A percentile compares a stretch with the other conserved stretches of the same genome.
These are phyloP conservation scores for Aporrectodea caliginosa DNA, from an alignment of 1,140 invertebrate species.

Conservation along the genomic window DNA sequence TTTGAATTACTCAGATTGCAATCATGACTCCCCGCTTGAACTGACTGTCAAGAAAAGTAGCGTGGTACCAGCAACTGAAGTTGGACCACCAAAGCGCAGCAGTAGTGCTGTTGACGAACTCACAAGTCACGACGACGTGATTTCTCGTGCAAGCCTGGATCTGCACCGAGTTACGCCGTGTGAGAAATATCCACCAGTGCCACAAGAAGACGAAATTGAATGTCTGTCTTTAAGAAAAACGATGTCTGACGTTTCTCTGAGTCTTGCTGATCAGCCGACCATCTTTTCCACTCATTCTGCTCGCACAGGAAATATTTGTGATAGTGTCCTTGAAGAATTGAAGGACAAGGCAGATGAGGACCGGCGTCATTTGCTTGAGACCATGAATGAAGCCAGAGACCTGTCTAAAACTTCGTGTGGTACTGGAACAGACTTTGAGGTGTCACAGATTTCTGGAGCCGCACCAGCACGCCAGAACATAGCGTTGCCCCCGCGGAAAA, in stretches of 20 bases:
- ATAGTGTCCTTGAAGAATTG: not conserved
- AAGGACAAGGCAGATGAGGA: not conserved
- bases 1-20: not conserved
- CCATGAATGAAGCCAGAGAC: not conserved
- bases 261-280: not conserved
- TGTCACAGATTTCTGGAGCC: not conserved
- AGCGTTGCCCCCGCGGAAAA: slow-evolving; percentile 13
- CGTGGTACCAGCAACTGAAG: not conserved
- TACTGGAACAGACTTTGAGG: not conserved
- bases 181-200: not conserved
- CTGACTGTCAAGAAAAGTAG: not conserved
- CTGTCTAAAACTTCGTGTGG: not conserved
- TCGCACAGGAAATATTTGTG: not conserved
- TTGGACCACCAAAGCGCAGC: not conserved
- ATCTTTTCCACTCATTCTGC: too few relatives aligned
- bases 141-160: not conserved
- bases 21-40: not conserved
- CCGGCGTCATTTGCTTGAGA: not conserved
- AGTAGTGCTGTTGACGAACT: not conserved
- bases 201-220: not conserved
- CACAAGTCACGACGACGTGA: not conserved
- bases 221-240: not conserved
- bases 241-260: not conserved
- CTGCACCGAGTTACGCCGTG: not conserved
- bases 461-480: not conserved